Base-by-base conservation (phyloP, 2,888 invertebrate genomes). In the Eupeodes latifasciatus region DNA sequence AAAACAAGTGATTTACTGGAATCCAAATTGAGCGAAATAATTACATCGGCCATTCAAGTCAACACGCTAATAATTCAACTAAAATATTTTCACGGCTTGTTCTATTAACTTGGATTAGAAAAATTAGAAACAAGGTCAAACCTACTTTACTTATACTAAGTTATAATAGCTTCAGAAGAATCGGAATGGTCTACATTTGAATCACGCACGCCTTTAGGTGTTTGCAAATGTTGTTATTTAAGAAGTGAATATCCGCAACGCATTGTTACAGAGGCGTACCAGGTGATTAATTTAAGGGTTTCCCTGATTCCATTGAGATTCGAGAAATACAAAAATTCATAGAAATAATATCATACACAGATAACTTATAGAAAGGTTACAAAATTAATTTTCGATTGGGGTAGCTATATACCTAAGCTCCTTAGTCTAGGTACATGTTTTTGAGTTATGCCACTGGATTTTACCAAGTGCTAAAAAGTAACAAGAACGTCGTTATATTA, bases 141-240 rank as follows among this genome's bases (percentile, higher is more conserved):
- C 40, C 3, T 40, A 40, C 40, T 40, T 40, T 40, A 40, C 40
- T 40, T 40, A 40, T 9, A 27, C 27, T 27, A 0, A 40, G 40
- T 59, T n/a, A 55, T 0, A 11, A 14, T 7, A n/a, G 10, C 7
- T 16, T 34, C 14, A 27, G 6, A 14, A 49, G 19, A 27, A n/a
- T 72, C 14, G 2, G 16, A 59, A 14, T 64, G 71, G 11, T 59
- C 72, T 57, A 57, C 19, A 61, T 64, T 66, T 34, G 44, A 47
- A 67, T 49, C 55, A 80, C 84, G 49, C 74, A 75, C 34, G 80
- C 69, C 27, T 36, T 11, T 10, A 53, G 67, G 47, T 59, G 47
- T 34, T 12, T 6, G 75, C 59, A 69, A 14, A 27, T 40, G 5
- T 61, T 53, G 5, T 19, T 61, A 61, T 34, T 36, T 53, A 27